Evolutionary conservation across 1,140 invertebrate species (phyloP).

Genomic region (Bathynomus jamesi): DNA sequence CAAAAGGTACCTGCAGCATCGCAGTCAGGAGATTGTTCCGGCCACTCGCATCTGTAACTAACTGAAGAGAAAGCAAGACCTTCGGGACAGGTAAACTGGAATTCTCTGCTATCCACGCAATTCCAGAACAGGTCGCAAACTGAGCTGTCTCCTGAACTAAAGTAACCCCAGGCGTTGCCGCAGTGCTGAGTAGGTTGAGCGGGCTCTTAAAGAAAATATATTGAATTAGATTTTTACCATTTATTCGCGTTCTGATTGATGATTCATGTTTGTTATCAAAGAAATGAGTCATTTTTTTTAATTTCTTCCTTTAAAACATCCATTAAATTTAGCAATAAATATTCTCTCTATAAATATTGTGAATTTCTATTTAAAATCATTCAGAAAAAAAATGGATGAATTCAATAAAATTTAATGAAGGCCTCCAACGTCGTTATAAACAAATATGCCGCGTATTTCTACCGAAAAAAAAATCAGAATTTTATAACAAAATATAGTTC

Average conservation of each 20-base stretch:
- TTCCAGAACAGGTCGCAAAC: constrained; percentile 7
- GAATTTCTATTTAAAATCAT: too few relatives aligned
- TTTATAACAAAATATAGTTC: too few relatives aligned
- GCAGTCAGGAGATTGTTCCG: constrained; percentile 7
- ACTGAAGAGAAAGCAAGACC: background rate
- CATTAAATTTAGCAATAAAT: too few relatives aligned
- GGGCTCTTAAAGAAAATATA: background rate
- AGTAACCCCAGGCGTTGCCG: background rate
- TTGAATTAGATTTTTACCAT: background rate
- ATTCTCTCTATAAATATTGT: too few relatives aligned
- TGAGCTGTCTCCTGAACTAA: background rate
- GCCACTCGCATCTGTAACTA: constrained; percentile 8
- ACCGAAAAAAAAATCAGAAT: too few relatives aligned
- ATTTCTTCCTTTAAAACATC: too few relatives aligned
- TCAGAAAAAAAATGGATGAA: too few relatives aligned
- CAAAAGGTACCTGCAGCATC: background rate
- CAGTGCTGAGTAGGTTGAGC: constrained; percentile 5
- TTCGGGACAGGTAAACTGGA: constrained; percentile 5
- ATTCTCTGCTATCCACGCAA: constrained; percentile 7
- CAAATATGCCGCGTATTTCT: too few relatives aligned
- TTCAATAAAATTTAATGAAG: too few relatives aligned
- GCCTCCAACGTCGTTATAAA: too few relatives aligned
- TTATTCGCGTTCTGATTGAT: background rate
- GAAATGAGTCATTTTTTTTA: background rate
- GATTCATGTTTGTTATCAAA: background rate